phyloP scores from a whole-genome alignment of 1,140 invertebrate species.

The Oryctes rhinoceros region DNA sequence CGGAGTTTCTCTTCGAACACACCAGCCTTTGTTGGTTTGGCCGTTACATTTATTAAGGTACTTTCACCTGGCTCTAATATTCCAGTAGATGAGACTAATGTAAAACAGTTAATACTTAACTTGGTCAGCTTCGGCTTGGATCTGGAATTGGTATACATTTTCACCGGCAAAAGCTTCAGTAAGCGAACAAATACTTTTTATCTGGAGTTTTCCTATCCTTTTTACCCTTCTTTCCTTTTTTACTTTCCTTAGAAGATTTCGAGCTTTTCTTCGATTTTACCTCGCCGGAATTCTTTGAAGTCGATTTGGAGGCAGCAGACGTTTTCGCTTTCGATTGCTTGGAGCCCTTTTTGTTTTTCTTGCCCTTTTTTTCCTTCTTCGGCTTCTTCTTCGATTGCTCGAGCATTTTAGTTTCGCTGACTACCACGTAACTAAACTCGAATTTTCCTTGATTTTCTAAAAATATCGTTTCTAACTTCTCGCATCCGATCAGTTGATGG shows the following conservation, averaged over 20 bases:
- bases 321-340: constrained; percentile 41
- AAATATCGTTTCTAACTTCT: constrained; percentile 45
- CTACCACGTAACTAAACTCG: constrained; percentile 51
- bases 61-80: constrained; percentile 48
- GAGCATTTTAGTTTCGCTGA: constrained; percentile 46
- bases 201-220: constrained; percentile 23
- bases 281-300: constrained; percentile 35
- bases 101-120: constrained; percentile 50
- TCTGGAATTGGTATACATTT: constrained; percentile 43
- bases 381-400: constrained; percentile 39
- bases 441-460: constrained; percentile 54
- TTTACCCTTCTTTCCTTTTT: constrained; percentile 39
- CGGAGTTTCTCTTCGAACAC: constrained; percentile 49
- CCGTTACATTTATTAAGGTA: constrained; percentile 47
- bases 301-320: constrained; percentile 41
- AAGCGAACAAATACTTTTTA: neutral
- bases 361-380: constrained; percentile 45
- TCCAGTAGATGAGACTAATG: constrained; percentile 51
- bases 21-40: constrained; percentile 46
- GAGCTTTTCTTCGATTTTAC: constrained; percentile 21
- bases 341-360: constrained; percentile 37
- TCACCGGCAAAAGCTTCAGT: neutral
- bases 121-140: constrained; percentile 47
- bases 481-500: constrained; percentile 48
- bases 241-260: constrained; percentile 41